Percentiles rank a stretch among this genome's conserved stretches.
These are phyloP conservation scores for Festucalex cinctus DNA, from an alignment of 2,113 vertebrate genomes.

Conservation along the genomic window DNA sequence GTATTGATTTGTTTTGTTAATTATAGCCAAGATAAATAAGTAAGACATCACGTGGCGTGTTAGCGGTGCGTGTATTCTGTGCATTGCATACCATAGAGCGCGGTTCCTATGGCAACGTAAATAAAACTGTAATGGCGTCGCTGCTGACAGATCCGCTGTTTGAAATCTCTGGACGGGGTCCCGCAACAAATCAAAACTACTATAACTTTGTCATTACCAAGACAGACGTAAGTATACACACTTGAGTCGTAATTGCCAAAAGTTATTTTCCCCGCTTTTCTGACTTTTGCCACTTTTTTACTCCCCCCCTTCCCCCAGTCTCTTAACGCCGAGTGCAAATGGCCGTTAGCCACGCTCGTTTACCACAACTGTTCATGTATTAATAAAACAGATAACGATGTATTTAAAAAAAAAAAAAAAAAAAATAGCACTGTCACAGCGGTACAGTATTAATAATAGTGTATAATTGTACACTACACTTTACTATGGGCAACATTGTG, in stretches of 20 bases:
- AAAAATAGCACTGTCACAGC: too few relatives aligned
- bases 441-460: background rate
- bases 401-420: too few relatives aligned
- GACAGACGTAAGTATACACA: slow-evolving; percentile 64
- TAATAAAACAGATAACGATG: background rate
- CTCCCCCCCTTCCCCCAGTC: too few relatives aligned
- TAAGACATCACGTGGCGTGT: too few relatives aligned
- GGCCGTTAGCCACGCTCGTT: background rate
- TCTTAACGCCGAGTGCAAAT: too few relatives aligned
- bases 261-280: background rate
- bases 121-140: slow-evolving; percentile 49
- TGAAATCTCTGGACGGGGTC: slow-evolving; percentile 65
- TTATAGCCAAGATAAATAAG: too few relatives aligned
- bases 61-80: background rate
- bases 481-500: too few relatives aligned
- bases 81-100: background rate
- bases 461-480: background rate
- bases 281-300: background rate
- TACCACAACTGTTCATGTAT: background rate
- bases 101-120: slow-evolving; percentile 39
- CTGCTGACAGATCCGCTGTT: slow-evolving; percentile 63
- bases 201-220: slow-evolving; percentile 70
- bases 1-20: too few relatives aligned
- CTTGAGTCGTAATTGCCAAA: background rate
- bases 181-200: slow-evolving; percentile 71